Evolutionary conservation across 2,888 invertebrate species (phyloP).

Genomic region (Selenia dentaria): DNA sequence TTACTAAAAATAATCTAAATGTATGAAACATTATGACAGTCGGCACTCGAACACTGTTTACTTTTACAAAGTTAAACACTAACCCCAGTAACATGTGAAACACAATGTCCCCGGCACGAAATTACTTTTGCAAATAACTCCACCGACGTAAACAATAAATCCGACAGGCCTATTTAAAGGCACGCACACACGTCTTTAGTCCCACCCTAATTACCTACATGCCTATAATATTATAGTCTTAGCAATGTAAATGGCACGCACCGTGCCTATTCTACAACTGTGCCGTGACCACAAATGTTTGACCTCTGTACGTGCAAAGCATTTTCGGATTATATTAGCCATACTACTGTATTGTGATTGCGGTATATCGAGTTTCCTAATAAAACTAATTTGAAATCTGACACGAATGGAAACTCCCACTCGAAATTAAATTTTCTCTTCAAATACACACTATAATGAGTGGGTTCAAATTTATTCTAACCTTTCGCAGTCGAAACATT

Average conservation of each 20-base stretch:
- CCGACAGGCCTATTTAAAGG: conserved; percentile 29
- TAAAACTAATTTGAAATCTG: conserved; percentile 16
- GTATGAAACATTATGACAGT: too few relatives aligned
- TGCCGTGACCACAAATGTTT: conserved; percentile 38
- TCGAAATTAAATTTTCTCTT: neutral
- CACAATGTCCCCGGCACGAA: conserved; percentile 9
- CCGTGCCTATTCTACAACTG: conserved; percentile 40
- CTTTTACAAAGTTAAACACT: conserved; percentile 1
- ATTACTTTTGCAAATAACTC: conserved; percentile 21
- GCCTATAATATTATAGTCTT: conserved; percentile 43
- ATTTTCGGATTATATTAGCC: conserved; percentile 20
- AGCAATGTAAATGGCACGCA: conserved; percentile 45
- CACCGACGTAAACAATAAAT: conserved; percentile 29
- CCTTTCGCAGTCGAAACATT: conserved; percentile 4
- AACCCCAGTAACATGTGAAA: neutral
- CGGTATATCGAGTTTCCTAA: conserved; percentile 15
- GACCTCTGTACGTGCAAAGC: conserved; percentile 33
- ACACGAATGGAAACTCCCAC: conserved; percentile 21
- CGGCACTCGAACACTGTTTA: too few relatives aligned
- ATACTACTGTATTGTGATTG: conserved; percentile 8
- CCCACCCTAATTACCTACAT: conserved; percentile 45
- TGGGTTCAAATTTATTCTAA: conserved; percentile 12
- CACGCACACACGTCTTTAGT: conserved; percentile 40
- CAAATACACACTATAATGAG: conserved; percentile 11
- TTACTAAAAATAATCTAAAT: too few relatives aligned